phyloP scores from a whole-genome alignment of 2,113 vertebrate species.

The Callithrix jacchus region DNA sequence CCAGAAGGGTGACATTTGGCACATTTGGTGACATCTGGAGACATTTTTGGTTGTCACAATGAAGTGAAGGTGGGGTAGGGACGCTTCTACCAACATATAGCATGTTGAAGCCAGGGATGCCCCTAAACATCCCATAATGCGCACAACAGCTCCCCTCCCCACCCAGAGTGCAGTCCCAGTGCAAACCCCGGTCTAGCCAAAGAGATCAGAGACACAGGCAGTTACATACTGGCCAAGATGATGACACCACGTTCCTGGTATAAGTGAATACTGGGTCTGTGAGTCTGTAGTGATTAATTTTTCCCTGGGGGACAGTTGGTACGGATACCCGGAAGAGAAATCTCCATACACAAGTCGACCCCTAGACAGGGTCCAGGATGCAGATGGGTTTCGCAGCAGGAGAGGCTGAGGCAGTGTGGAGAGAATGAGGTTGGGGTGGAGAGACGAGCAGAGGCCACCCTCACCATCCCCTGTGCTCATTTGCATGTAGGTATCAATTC shows the following conservation, averaged over 20 bases:
- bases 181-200: background rate
- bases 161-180: fast-evolving
- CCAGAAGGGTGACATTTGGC: background rate
- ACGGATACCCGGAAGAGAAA: background rate
- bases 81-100: background rate
- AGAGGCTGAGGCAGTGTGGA: fast-evolving
- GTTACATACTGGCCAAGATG: background rate
- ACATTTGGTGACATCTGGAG: background rate
- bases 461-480: background rate
- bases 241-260: background rate
- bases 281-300: fast-evolving
- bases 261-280: background rate
- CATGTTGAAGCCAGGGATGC: background rate
- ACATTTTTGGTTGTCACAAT: background rate
- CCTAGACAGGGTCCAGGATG: background rate
- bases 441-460: background rate
- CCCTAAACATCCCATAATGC: fast-evolving
- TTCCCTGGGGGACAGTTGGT: background rate
- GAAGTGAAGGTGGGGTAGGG: no score
- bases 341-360: no score
- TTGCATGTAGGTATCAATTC: slow-evolving; percentile 87
- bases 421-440: fast-evolving
- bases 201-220: fast-evolving
- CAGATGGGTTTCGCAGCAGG: background rate
- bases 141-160: no score